Conservation (phyloP, 2,113 vertebrate genomes). For the Tychaedon coryphoeus region DNA sequence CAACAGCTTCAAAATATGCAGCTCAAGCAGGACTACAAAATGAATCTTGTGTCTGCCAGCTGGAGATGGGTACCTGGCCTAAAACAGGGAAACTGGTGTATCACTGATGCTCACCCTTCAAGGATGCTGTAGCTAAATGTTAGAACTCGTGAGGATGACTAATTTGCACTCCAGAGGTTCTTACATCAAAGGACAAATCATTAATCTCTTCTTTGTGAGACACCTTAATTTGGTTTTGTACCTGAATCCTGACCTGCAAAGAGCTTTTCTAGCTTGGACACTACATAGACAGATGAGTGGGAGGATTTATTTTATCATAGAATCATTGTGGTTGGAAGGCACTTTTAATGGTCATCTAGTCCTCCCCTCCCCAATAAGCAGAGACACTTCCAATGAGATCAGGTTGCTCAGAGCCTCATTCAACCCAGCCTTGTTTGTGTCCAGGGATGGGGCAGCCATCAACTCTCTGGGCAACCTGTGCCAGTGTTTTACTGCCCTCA, state of each 20-base stretch:
- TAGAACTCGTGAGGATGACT: background rate
- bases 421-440: background rate
- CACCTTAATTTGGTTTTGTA: background rate
- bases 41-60: background rate
- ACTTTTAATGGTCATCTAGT: background rate
- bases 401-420: background rate
- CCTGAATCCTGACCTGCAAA: background rate
- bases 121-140: background rate
- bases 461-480: background rate
- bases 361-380: background rate
- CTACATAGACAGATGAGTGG: rapidly evolving
- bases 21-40: background rate
- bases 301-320: background rate
- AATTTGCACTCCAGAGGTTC: rapidly evolving
- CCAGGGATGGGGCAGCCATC: background rate
- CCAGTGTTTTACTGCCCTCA: background rate
- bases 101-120: background rate
- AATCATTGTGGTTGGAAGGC: background rate
- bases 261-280: background rate
- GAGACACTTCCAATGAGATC: background rate
- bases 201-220: background rate
- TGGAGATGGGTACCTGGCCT: background rate
- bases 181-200: background rate
- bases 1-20: background rate
- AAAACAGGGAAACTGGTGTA: background rate